These are phyloP conservation scores for Amphimedon queenslandica DNA, from an alignment of 37 sponge, comb jelly and placozoan genomes.

Conservation along the genomic window DNA sequence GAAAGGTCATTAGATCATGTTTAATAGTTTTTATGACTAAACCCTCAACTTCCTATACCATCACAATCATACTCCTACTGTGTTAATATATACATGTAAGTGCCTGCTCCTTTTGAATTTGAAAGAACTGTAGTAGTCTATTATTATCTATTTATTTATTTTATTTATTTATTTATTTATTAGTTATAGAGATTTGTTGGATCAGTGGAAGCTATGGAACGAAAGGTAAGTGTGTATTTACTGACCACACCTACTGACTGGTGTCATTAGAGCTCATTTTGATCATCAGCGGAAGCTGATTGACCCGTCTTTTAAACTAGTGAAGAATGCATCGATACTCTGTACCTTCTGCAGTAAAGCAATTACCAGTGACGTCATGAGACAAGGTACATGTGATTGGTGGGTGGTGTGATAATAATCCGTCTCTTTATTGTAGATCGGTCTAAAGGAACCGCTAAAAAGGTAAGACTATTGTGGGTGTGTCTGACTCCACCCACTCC, in stretches of 20 bases:
- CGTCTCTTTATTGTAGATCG: too few species aligned
- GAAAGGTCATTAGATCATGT: too few species aligned
- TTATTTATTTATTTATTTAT: background rate
- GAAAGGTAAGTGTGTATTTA: slow-evolving; percentile 35
- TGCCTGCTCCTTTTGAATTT: too few species aligned
- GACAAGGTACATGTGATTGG: slow-evolving; percentile 33
- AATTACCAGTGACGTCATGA: slow-evolving; percentile 41
- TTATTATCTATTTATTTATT: background rate
- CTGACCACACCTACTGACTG: background rate
- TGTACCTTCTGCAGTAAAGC: slow-evolving; percentile 81
- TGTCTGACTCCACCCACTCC: background rate
- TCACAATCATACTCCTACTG: too few species aligned
- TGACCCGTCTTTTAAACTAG: slow-evolving; percentile 36
- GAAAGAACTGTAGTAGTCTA: too few species aligned
- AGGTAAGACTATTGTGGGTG: too few species aligned
- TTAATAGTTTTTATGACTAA: too few species aligned
- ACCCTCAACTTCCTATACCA: too few species aligned
- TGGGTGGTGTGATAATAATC: too few species aligned
- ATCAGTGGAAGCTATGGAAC: slow-evolving; percentile 83
- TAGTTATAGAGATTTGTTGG: slow-evolving; percentile 78
- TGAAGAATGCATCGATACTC: slow-evolving; percentile 54
- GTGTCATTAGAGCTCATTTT: slow-evolving; percentile 50
- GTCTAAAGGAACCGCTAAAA: too few species aligned
- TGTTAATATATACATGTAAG: too few species aligned
- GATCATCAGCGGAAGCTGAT: slow-evolving; percentile 51